Evolutionary conservation across 1,140 invertebrate species (phyloP), one percentile per base, ranked within the genome.

Genomic region (Ctenoplectra terminalis): DNA sequence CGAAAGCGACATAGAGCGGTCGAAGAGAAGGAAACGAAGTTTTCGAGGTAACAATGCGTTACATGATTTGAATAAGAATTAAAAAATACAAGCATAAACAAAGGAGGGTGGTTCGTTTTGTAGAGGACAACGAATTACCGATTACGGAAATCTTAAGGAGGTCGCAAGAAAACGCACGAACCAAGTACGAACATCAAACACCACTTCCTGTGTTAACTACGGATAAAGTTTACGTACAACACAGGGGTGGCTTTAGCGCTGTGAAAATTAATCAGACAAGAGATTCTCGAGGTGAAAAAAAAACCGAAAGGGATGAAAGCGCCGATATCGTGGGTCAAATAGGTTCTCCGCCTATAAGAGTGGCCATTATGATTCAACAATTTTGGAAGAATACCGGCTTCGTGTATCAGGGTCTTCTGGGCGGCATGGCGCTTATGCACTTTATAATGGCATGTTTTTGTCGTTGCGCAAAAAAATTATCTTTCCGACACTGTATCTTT

Each of bases 211-310:
- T 92, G 81, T 83, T 93, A 54, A 91, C 90, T 29, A 91, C 93
- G 13, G 90, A 93, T 69, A 93, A 86, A n/a, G 90, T 94, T 85
- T 94, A 94, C 76, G 90, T 94, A 56, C 92, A 94, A 79, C 85
- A 90, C 46, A 90, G 86, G 70, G 92, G 90, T 83, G 92, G 93
- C 43, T 94, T 94, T 82, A 94, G 87, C 72, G 88, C 92, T 0
- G 83, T 93, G 34, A 94, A 92, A 83, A 90, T 93, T 58, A 61
- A 60, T 73, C 54, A 83, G 89, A 81, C 75, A 61, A 52, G 63
- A 66, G 52, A 40, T 60, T 56, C 67, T 31, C 31, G 43, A 1
- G 15, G 4, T 9, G 58, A 26, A 29, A 46, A 31, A 8, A 82
- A 84, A n/a, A 1, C 9, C 0, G 50, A 17, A 17, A 7, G 0